Evolutionary conservation across 30 jellyfish, hydroid and myxozoan genomes (phyloP), one percentile per base, ranked within the genome.

Genomic region (Aurelia coerulea): DNA sequence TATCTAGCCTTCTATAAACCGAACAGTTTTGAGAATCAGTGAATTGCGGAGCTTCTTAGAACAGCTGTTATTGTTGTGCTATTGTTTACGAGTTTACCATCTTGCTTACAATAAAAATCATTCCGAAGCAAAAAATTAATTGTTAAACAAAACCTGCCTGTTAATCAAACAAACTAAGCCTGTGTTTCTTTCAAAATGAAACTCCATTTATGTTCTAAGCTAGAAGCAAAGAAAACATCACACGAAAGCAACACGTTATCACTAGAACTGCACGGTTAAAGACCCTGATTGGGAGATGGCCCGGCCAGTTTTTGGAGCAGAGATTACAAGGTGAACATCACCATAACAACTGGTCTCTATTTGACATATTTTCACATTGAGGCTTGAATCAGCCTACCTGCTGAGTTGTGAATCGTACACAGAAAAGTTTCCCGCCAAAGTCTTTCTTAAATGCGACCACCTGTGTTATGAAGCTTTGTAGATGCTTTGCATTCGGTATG

Each of bases 401-500:
- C 77, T 78, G 83, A 35, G 23, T 78, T 35, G 35, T 81, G 91
- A 81, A 73, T 81, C 84, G 91, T 81, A 81, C 91, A 81, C 91
- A 81, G 84, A 66, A 33, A 41, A 72, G 62, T 46, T 83, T 83
- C 84, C 92, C 92, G 92, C 92, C 92, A 83, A 83, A 53, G 86
- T 62, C 23, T 78, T 34, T 32, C 17, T 41, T 52, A 64, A 70
- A 83, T 83, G 63, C 35, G 15, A 41, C 80, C 92, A 83, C 92
- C 92, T 72, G 92, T 75, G 86, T 66, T 32, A 52, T 69, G 62
- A 83, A 70, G 86, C 92, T 42, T n/a, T 60, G 35, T 17, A 23
- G 70, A 60, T 60, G 70, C 70, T 17, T 46, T 46, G 56, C 15
- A 46, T 46, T 78, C 88, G 62, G 86, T 62, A 60, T 78, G 75